Percentiles rank a stretch among this genome's conserved stretches.
These are phyloP conservation scores for Andrena camellia DNA, from an alignment of 2,888 invertebrate genomes.

Conservation along the genomic window DNA sequence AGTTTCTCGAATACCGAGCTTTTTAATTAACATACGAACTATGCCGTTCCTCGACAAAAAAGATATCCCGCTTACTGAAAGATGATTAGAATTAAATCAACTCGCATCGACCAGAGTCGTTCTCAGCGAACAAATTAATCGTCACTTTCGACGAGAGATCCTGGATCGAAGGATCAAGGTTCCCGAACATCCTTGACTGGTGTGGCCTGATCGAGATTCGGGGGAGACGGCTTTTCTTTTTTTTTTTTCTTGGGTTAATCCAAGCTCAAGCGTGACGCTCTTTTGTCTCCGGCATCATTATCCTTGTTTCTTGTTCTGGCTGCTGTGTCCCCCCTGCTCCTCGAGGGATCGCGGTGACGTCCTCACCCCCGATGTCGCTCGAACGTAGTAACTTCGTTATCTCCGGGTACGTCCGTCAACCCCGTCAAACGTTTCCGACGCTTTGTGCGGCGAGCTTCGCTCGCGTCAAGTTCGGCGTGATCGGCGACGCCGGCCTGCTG, in stretches of 20 bases:
- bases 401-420: constrained; percentile 73
- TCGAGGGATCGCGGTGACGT: not conserved
- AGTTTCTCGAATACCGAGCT: too few relatives aligned
- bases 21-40: too few relatives aligned
- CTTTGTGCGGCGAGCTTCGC: constrained; percentile 72
- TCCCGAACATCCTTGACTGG: not conserved
- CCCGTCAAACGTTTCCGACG: constrained; percentile 79
- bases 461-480: constrained; percentile 54
- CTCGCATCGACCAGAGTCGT: too few relatives aligned
- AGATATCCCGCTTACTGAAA: too few relatives aligned
- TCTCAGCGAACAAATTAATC: too few relatives aligned
- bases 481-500: constrained; percentile 38
- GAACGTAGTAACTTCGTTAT: constrained; percentile 71
- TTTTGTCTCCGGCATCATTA: constrained; percentile 7
- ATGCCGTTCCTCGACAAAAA: too few relatives aligned
- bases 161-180: not conserved
- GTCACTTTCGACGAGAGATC: too few relatives aligned
- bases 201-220: not conserved
- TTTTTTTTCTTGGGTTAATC: not conserved
- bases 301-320: not conserved
- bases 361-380: constrained; percentile 41
- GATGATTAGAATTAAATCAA: too few relatives aligned
- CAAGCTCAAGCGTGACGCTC: not conserved
- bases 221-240: not conserved
- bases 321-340: not conserved